These are phyloP conservation scores for Alouatta palliata DNA, from an alignment of 2,113 vertebrate genomes.

Conservation along the genomic window DNA sequence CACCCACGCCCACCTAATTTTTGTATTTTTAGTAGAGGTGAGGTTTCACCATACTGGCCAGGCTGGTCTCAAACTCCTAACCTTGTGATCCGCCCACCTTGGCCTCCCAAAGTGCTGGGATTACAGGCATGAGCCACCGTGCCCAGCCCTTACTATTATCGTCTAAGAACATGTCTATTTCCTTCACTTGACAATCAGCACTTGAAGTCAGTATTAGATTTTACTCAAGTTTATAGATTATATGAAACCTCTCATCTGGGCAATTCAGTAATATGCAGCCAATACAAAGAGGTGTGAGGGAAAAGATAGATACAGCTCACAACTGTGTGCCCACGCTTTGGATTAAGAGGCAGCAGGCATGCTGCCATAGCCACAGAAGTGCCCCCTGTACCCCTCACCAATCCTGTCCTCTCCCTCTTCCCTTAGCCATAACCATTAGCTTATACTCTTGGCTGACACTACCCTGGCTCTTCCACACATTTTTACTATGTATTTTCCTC, in stretches of 20 bases:
- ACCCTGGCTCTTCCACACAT: background rate
- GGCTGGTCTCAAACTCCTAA: too few species aligned
- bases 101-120: too few species aligned
- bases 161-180: background rate
- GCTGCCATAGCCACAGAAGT: background rate
- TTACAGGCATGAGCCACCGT: too few species aligned
- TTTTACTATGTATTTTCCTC: background rate
- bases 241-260: background rate
- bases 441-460: background rate
- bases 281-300: background rate
- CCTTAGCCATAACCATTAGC: background rate
- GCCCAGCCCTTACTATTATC: too few species aligned
- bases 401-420: background rate
- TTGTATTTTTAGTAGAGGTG: too few species aligned
- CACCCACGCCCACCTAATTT: too few species aligned
- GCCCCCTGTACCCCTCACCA: background rate
- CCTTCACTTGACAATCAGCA: background rate
- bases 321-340: background rate
- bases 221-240: background rate
- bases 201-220: background rate
- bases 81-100: too few species aligned
- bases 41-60: too few species aligned
- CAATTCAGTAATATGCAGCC: background rate
- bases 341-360: background rate
- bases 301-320: background rate